These are phyloP conservation scores for Alligator sinensis DNA, from an alignment of 2,113 vertebrate genomes.

Conservation along the genomic window DNA sequence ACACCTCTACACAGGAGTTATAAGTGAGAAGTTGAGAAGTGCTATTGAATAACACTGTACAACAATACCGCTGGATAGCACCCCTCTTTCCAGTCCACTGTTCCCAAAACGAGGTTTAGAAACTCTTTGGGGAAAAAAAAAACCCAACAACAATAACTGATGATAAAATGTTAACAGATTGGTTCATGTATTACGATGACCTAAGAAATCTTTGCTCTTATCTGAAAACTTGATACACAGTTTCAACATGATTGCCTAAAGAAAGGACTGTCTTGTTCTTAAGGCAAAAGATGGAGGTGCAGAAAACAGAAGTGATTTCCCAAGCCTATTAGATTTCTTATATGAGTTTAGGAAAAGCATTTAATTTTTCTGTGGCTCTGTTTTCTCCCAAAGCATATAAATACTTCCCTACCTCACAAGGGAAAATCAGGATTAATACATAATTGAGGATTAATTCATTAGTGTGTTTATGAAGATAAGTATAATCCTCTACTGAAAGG, in stretches of 20 bases:
- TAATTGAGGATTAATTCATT: background rate
- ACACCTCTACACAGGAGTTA: background rate
- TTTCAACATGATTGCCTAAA: background rate
- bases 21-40: background rate
- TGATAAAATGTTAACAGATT: no score
- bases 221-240: slow-evolving; percentile 47
- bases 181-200: no score
- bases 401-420: background rate
- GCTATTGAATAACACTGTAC: background rate
- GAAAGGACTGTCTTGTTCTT: slow-evolving; percentile 42
- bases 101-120: background rate
- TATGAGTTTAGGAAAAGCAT: background rate
- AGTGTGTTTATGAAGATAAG: background rate
- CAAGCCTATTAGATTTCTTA: background rate
- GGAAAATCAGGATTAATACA: background rate
- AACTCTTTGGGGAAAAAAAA: background rate
- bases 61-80: background rate
- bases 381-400: background rate
- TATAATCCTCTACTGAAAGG: background rate
- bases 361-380: background rate
- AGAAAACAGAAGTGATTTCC: background rate
- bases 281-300: slow-evolving; percentile 4
- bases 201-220: slow-evolving; percentile 5
- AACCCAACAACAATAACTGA: background rate
- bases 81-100: background rate